Conservation (phyloP, 2,113 vertebrate species). For the Cyphomyrus plagiostoma region DNA sequence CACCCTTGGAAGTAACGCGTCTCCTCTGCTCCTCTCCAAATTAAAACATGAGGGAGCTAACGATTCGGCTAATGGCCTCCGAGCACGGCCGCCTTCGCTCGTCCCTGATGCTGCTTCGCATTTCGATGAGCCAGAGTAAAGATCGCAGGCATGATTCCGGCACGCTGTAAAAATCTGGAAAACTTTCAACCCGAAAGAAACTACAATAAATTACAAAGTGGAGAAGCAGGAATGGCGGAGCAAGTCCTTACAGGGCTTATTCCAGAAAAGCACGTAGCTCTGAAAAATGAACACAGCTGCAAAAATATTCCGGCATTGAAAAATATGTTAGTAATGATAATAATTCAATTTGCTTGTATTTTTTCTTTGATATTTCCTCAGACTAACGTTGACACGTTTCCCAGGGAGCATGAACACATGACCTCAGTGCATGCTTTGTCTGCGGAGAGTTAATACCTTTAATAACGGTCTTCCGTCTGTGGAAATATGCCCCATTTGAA, state of each 20-base stretch:
- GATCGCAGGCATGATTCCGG: conserved; percentile 31
- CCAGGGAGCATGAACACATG: background rate
- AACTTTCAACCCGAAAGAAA: background rate
- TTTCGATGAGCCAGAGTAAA: conserved; percentile 54
- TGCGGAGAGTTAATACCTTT: background rate
- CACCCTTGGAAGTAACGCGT: conserved; percentile 66
- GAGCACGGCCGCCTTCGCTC: conserved; percentile 54
- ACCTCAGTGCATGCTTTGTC: background rate
- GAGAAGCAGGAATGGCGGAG: background rate
- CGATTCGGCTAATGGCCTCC: conserved; percentile 67
- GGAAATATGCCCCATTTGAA: conserved; percentile 1
- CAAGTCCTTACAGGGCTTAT: background rate
- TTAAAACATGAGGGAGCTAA: conserved; percentile 71
- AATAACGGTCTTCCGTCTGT: background rate
- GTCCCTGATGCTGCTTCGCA: conserved; percentile 44
- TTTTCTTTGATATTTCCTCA: background rate
- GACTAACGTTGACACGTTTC: background rate
- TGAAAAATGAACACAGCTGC: conserved; percentile 16
- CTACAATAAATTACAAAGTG: conserved; percentile 6
- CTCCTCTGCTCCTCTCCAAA: conserved; percentile 57
- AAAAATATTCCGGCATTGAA: background rate
- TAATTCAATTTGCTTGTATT: conserved; percentile 6
- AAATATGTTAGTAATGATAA: conserved; percentile 13
- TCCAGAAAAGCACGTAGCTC: background rate
- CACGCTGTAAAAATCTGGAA: background rate